A percentile compares a stretch with the other conserved stretches of the same genome.
Conservation (phyloP, 2,888 invertebrate species). For the Eudemis profundana region DNA sequence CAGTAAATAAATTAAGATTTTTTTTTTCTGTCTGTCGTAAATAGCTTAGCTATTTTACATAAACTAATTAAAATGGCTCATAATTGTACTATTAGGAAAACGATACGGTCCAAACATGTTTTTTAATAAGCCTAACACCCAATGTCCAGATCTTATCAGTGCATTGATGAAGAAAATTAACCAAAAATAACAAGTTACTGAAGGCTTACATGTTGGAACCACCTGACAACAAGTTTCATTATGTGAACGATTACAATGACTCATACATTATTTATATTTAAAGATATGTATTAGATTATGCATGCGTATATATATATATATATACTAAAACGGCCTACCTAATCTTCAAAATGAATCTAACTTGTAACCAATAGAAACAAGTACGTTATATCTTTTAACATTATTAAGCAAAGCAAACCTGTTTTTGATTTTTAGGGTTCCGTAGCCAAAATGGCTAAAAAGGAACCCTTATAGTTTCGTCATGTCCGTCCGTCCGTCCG, state of each 20-base stretch:
- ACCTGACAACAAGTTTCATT: slow-evolving; percentile 20
- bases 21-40: neutral
- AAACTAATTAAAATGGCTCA: slow-evolving; percentile 4
- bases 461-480: no score
- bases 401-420: no score
- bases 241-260: slow-evolving; percentile 12
- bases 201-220: slow-evolving; percentile 33
- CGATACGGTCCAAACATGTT: slow-evolving; percentile 20
- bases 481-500: no score
- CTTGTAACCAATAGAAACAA: no score
- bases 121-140: slow-evolving; percentile 36
- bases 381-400: no score
- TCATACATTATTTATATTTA: slow-evolving; percentile 26
- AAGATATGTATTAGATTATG: slow-evolving; percentile 12
- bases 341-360: no score
- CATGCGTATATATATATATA: neutral
- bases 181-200: slow-evolving; percentile 24
- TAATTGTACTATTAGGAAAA: slow-evolving; percentile 15
- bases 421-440: no score
- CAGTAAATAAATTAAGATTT: neutral
- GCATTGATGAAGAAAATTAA: slow-evolving; percentile 42
- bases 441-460: no score
- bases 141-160: slow-evolving; percentile 37
- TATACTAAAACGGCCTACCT: neutral
- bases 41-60: neutral